Evolutionary conservation across 2,888 invertebrate genomes (phyloP).

Genomic region (Polietes domitor): DNA sequence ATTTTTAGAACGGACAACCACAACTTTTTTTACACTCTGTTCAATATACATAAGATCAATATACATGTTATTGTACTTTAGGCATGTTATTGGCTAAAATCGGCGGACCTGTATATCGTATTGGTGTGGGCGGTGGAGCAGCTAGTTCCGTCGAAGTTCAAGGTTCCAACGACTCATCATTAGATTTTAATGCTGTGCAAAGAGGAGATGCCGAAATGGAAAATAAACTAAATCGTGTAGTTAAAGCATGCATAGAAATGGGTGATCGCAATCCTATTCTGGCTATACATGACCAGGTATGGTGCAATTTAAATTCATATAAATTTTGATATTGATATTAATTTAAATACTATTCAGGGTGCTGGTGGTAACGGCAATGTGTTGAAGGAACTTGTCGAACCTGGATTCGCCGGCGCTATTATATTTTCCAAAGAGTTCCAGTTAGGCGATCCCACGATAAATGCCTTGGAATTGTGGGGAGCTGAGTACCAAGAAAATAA

Average conservation of each 20-base stretch:
- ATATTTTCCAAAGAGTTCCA: slow-evolving; percentile 93
- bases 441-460: slow-evolving; percentile 96
- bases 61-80: neutral
- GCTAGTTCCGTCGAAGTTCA: slow-evolving; percentile 98
- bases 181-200: slow-evolving; percentile 98
- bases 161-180: slow-evolving; percentile 90
- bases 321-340: neutral
- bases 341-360: slow-evolving; percentile 82
- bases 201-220: slow-evolving; percentile 98
- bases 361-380: slow-evolving; percentile 99
- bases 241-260: slow-evolving; percentile 94
- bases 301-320: neutral
- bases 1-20: too few relatives aligned
- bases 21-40: too few relatives aligned
- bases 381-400: slow-evolving; percentile 97
- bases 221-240: slow-evolving; percentile 96
- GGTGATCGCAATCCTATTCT: slow-evolving; percentile 91
- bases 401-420: slow-evolving; percentile 90
- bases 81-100: slow-evolving; percentile 96
- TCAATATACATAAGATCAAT: neutral
- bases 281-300: slow-evolving; percentile 95
- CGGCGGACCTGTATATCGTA: slow-evolving; percentile 98
- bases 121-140: slow-evolving; percentile 99
- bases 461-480: slow-evolving; percentile 97
- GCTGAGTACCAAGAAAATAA: slow-evolving; percentile 99